Evolutionary conservation across 2,797 vertebrate species (phyloP).

Genomic region (Cetoscarus ocellatus): DNA sequence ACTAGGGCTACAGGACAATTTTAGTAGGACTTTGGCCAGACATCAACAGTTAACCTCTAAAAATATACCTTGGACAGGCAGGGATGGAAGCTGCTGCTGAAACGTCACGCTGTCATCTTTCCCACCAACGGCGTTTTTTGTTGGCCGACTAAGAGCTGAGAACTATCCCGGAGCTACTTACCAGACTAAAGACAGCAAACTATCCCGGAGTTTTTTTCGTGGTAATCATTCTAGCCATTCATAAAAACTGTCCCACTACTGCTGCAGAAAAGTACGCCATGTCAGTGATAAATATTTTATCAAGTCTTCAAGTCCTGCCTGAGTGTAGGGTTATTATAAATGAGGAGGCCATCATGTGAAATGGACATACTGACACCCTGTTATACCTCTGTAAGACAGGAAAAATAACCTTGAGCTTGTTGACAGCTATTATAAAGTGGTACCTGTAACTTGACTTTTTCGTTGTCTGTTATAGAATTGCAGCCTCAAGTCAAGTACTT

Average conservation of each 20-base stretch:
- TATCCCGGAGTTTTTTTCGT: constrained; percentile 50
- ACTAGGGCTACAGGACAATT: accelerated
- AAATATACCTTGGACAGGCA: constrained; percentile 46
- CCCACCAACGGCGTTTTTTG: constrained; percentile 10
- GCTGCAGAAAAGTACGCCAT: background rate
- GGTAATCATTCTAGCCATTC: too few relatives aligned
- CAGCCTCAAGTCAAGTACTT: too few relatives aligned
- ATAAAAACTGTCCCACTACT: too few relatives aligned
- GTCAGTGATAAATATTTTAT: too few relatives aligned
- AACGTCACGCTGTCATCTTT: constrained; percentile 56
- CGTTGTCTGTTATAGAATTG: too few relatives aligned
- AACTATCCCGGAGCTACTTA: constrained; percentile 52
- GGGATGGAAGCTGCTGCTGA: constrained; percentile 4
- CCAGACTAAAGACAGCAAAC: constrained; percentile 11
- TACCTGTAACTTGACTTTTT: too few relatives aligned
- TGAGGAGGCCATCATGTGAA: too few relatives aligned
- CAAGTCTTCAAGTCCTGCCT: background rate
- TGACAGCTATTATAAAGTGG: too few relatives aligned
- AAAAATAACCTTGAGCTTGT: too few relatives aligned
- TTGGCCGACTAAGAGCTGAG: constrained; percentile 39
- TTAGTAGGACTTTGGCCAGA: accelerated
- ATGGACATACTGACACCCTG: too few relatives aligned
- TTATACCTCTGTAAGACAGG: too few relatives aligned
- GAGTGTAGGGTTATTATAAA: background rate
- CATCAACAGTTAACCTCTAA: too few relatives aligned